These are phyloP conservation scores for Drosophila oshimai DNA, from an alignment of 1,140 invertebrate species.

Conservation along the genomic window DNA sequence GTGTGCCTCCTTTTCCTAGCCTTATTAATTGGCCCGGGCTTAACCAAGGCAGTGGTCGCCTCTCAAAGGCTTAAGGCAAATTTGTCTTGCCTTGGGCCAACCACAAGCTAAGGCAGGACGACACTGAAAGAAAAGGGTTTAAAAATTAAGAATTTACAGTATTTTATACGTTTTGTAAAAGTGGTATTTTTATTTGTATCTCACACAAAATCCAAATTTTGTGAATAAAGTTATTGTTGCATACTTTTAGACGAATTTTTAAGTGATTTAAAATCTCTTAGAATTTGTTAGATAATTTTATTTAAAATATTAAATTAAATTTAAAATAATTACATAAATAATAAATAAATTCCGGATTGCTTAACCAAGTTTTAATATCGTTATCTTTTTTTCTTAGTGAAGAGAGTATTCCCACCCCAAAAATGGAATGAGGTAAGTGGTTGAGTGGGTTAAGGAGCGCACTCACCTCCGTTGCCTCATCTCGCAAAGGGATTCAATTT, in stretches of 20 bases:
- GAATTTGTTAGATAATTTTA: too few species aligned
- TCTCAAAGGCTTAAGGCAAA: conserved; percentile 48
- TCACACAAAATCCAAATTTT: too few species aligned
- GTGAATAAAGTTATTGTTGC: too few species aligned
- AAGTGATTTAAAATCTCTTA: too few species aligned
- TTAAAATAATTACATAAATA: too few species aligned
- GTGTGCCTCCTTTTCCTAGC: conserved; percentile 20
- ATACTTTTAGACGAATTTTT: too few species aligned
- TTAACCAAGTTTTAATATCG: too few species aligned
- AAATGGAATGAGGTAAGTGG: background rate
- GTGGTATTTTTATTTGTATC: too few species aligned
- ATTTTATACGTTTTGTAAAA: too few species aligned
- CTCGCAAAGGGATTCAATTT: conserved; percentile 34
- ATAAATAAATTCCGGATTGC: too few species aligned
- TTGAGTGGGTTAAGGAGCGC: conserved; percentile 32
- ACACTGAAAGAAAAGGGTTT: background rate
- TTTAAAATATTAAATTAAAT: too few species aligned
- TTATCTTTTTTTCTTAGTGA: background rate
- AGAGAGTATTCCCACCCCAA: background rate
- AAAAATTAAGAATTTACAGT: too few species aligned
- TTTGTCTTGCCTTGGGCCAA: conserved; percentile 58
- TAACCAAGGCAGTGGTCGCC: conserved; percentile 38
- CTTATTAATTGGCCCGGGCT: conserved; percentile 65
- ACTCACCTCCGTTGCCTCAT: conserved; percentile 22
- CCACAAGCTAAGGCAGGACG: conserved; percentile 48